These are phyloP conservation scores for Cassiopea andromeda DNA, from an alignment of 30 jellyfish, hydroid and myxozoan species.

Conservation along the genomic window DNA sequence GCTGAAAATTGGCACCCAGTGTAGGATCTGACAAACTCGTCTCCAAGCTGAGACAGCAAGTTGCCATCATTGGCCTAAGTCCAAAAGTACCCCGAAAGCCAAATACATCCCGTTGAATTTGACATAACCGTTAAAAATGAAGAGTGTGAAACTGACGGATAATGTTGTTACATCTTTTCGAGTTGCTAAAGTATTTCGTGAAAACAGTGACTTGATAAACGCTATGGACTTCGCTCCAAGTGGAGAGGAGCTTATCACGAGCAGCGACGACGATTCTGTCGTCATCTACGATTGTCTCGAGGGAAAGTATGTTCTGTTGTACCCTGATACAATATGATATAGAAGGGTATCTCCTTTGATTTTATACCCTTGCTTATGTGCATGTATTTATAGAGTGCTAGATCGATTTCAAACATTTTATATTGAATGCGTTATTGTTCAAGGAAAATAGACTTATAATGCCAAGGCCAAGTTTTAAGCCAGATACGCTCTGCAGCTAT, in stretches of 20 bases:
- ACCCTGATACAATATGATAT: not conserved
- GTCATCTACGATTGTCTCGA: slow-evolving; percentile 90
- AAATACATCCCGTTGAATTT: not conserved
- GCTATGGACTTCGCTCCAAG: slow-evolving; percentile 88
- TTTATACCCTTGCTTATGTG: no score
- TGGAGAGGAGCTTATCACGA: slow-evolving; percentile 88
- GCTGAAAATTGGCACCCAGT: not conserved
- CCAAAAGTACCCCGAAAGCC: not conserved
- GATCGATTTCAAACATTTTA: no score
- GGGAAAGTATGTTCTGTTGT: slow-evolving; percentile 76
- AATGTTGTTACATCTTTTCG: slow-evolving; percentile 79
- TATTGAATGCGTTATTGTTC: no score
- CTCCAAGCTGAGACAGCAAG: not conserved
- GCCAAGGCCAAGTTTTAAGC: no score
- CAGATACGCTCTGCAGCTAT: no score
- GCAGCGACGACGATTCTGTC: slow-evolving; percentile 92
- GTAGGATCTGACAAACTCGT: not conserved
- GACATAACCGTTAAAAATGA: slow-evolving; percentile 20
- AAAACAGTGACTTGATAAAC: slow-evolving; percentile 84
- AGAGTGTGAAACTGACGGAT: slow-evolving; percentile 79
- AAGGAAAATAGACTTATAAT: no score
- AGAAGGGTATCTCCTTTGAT: not conserved
- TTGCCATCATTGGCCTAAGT: not conserved
- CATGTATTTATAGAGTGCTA: no score
- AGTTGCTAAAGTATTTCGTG: slow-evolving; percentile 91